Evolutionary conservation across 2,797 vertebrate species (phyloP), one percentile per base, ranked within the genome.

Genomic region (Neoniphon sammara): DNA sequence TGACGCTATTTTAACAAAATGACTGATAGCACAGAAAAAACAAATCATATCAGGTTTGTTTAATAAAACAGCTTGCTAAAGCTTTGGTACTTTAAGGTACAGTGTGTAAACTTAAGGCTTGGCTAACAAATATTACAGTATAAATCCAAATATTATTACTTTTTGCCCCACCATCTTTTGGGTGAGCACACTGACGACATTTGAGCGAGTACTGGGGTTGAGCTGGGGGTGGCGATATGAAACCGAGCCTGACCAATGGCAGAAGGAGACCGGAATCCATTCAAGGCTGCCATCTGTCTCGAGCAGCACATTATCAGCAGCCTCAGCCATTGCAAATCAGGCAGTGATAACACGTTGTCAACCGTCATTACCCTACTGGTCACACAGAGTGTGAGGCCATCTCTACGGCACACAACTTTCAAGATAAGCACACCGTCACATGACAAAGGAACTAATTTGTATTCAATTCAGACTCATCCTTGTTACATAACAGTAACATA

Each of bases 201-300:
- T 79, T 61, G 70, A 87, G 77, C 2, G 54, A 82, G 71, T 7
- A 34, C 76, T 85, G 70, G 77, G 85, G 84, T 86, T 74, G 81
- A 89, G 87, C 83, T 69, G 69, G 80, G 80, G 81, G 71, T 80
- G 75, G 72, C 53, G 83, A 89, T 78, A 85, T 82, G 84, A 90
- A 89, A 75, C 73, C 17, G 12, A 88, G 88, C 85, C 75, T 86
- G 87, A 91, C 89, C 87, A 84, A 81, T 58, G 80, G 83, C 86
- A 84, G 85, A 80, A 80, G 78, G 85, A 88, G 84, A 80, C 80
- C 78, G 34, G 79, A 86, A 87, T 83, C 70, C 82, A 86, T 86
- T 91, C 89, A 90, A 89, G 80, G 76, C 84, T 80, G 85, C 89
- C 89, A 91, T 93, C 91, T 92, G 91, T 91, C 86, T 86, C 81